Evolutionary conservation across 2,113 vertebrate genomes (phyloP), one percentile per base, ranked within the genome.

Genomic region (Xenus cinereus): DNA sequence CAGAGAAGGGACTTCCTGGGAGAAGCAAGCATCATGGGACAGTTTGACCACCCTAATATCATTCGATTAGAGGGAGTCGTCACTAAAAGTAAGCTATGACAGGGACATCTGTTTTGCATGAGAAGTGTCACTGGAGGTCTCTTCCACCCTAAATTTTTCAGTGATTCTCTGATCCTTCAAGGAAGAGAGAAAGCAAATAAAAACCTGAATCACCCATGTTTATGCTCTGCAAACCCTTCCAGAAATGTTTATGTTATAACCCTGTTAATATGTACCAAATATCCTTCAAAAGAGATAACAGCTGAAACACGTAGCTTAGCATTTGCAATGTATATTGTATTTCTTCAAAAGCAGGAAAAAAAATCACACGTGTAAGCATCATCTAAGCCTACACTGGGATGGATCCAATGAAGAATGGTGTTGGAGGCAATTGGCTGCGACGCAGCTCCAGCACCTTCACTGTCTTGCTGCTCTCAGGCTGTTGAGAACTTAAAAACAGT

Each of bases 21-120:
- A 37, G 99, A 99, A 97, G 99, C 99, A 14, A 99, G 99, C 91
- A 99, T 99, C 96, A 99, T 99, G 99, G 99, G 99, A 77, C 99
- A 99, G 82, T 99, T 99, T 97, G 99, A 99, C 90, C 99, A 99
- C 51, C 99, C 99, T 59, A 99, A 99, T 76, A 99, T 99, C 97
- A 99, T 99, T 97, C 98, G 99, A 14, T 97, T 99, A 87, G 99
- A 99, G 84, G 99, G 99, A 59, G 99, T 99, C 22, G 99, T 99
- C 56, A 99, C 99, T 33, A 99, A 99, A 98, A 99, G 99, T 99
- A 98, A 99, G 99, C 18, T 46, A 13, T 4, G 13, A 54, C 8
- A 6, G 17, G 39, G 64, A 7, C 56, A 48, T 79, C 73, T n/a
- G 14, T 32, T 81, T 45, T 77, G 32, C 14, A 6, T 45, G 41